Base-by-base conservation (phyloP, 2,113 vertebrate species). In the Acanthisitta chloris region DNA sequence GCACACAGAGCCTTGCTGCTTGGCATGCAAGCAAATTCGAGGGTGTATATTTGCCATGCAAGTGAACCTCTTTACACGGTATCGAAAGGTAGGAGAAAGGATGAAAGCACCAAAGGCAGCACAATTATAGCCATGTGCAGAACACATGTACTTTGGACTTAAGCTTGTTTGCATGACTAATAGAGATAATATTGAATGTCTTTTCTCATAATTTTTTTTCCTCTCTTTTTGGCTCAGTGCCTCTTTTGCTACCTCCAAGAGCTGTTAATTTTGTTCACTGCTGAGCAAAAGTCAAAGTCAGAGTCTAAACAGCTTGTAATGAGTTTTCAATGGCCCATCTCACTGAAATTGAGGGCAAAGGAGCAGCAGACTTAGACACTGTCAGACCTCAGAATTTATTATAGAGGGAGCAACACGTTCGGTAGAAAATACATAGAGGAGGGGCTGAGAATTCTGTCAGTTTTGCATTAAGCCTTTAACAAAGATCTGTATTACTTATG, bases 231-330 rank as follows among this genome's bases (percentile, higher is more conserved):
- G 97, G 98, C 98, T 96, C 95, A 79, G 92, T 97, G 98, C 97
- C 98, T 97, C 94, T 97, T 96, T 97, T 96, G 91, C 96, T 97
- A 97, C 97, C 98, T 98, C 98, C 97, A 98, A 98, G 98, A 98
- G 98, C 98, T 98, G 98, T 98, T 98, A 98, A 98, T 98, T 98
- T 98, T 97, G 98, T 98, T 98, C 97, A 95, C 98, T 98, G 98
- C 98, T 76, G 97, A 98, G 98, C 98, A 98, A 97, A 98, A 98
- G 98, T 98, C 98, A 98, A 98, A 98, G 98, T 98, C 98, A 98
- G 98, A 98, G 98, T 98, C 98, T 98, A 98, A 98, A 98, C 98
- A 98, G 98, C 98, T 98, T 98, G 98, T 98, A 98, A 98, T 98
- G 98, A 98, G 98, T 98, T 98, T 98, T 98, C 98, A 98, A 98